Evolutionary conservation across 2,888 invertebrate genomes (phyloP).

Genomic region (Dromius quadrimaculatus): DNA sequence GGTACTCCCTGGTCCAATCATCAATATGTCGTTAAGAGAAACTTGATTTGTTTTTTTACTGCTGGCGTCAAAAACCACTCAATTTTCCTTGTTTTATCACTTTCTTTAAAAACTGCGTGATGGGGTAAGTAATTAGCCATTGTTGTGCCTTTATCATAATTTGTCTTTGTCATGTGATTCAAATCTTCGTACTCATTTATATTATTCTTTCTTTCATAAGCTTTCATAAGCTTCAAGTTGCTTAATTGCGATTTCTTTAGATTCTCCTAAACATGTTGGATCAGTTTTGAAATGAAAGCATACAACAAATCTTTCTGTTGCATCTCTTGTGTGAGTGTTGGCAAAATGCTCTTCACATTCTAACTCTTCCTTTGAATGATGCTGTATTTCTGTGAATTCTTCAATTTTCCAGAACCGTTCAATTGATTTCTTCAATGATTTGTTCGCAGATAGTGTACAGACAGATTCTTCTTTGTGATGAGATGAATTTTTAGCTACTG

Average conservation of each 20-base stretch:
- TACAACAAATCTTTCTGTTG: background rate
- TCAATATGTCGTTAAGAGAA: slow-evolving; percentile 57
- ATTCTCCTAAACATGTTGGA: background rate
- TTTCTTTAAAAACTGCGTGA: slow-evolving; percentile 56
- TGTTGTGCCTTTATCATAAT: background rate
- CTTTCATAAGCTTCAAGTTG: background rate
- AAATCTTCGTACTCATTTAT: background rate
- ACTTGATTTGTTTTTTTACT: slow-evolving; percentile 53
- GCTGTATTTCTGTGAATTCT: background rate
- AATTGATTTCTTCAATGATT: background rate
- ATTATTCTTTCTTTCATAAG: background rate
- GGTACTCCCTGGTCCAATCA: too few relatives aligned
- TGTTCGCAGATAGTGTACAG: background rate
- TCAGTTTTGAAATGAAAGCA: background rate
- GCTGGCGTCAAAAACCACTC: slow-evolving; percentile 58
- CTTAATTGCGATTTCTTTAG: background rate
- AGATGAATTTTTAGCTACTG: background rate
- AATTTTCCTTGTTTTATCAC: slow-evolving; percentile 57
- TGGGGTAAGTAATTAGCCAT: slow-evolving; percentile 55
- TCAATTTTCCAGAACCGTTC: background rate
- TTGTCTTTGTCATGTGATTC: background rate
- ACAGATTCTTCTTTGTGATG: background rate
- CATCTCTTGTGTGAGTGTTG: background rate
- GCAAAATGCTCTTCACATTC: background rate
- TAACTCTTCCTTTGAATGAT: background rate